A percentile compares a stretch with the other conserved stretches of the same genome.
phyloP scores from a whole-genome alignment of 2,113 vertebrate genomes.

The Crotophaga sulcirostris region DNA sequence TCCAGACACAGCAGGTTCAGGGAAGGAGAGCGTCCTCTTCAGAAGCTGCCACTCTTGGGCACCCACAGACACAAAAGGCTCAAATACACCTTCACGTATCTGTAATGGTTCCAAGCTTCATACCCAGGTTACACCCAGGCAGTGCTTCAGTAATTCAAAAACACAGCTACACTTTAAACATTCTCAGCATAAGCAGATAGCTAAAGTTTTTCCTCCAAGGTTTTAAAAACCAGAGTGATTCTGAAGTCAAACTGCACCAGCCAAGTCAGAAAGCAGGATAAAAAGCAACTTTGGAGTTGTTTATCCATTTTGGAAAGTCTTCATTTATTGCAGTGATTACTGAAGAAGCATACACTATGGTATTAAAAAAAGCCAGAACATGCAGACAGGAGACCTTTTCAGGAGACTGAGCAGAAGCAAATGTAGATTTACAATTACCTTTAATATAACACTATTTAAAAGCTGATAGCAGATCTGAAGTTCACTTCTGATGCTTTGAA shows the following conservation, averaged over 20 bases:
- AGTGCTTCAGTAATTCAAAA: background rate
- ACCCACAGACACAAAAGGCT: background rate
- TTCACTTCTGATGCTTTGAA: slow-evolving; percentile 35
- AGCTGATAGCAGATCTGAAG: slow-evolving; percentile 40
- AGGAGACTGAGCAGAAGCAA: slow-evolving; percentile 68
- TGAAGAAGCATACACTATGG: slow-evolving; percentile 58
- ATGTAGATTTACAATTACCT: slow-evolving; percentile 62
- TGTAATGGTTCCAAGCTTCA: background rate
- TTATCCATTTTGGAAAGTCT: slow-evolving; percentile 58
- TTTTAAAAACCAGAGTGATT: background rate
- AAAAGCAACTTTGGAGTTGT: slow-evolving; percentile 47
- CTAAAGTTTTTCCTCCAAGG: background rate
- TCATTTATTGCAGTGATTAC: slow-evolving; percentile 57
- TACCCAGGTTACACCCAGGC: background rate
- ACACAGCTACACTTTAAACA: background rate
- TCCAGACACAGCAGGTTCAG: rapidly evolving
- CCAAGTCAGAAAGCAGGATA: background rate
- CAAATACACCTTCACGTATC: background rate
- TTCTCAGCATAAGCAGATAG: background rate
- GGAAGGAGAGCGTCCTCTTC: background rate
- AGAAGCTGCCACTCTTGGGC: background rate
- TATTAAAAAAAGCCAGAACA: slow-evolving; percentile 61
- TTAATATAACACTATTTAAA: slow-evolving; percentile 67
- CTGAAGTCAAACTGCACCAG: background rate
- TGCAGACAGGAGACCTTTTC: slow-evolving; percentile 31